These are phyloP conservation scores for Parnassius apollo DNA, from an alignment of 2,888 invertebrate species.

Conservation along the genomic window DNA sequence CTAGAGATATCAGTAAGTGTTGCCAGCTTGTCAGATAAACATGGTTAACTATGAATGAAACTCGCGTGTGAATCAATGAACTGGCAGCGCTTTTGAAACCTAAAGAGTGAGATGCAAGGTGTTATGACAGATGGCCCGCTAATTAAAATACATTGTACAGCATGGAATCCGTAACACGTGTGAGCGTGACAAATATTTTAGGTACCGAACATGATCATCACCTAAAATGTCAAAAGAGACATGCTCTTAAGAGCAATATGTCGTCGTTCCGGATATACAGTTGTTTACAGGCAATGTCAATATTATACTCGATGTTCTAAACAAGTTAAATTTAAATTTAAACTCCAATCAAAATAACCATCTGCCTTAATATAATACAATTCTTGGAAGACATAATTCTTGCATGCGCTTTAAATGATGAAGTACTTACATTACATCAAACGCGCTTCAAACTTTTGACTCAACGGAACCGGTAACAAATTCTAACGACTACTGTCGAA, in stretches of 20 bases:
- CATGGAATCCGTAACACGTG: background rate
- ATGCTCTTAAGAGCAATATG: background rate
- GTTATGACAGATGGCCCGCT: background rate
- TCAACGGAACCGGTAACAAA: conserved; percentile 5
- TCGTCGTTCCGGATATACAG: background rate
- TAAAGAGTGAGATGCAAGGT: background rate
- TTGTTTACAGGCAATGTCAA: background rate
- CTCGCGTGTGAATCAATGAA: background rate
- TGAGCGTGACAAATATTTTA: background rate
- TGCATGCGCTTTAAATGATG: conserved; percentile 16
- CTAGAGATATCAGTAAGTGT: no score
- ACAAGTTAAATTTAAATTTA: conserved; percentile 11
- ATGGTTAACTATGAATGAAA: background rate
- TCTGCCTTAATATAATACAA: conserved; percentile 7
- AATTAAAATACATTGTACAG: background rate
- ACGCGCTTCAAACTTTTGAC: conserved; percentile 3
- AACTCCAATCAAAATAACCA: conserved; percentile 16
- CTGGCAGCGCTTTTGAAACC: background rate
- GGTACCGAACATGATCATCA: background rate
- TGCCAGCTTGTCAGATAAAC: no score
- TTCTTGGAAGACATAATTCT: conserved; percentile 23
- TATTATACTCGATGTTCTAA: background rate
- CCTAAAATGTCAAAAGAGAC: background rate
- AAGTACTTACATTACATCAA: conserved; percentile 10
- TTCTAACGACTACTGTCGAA: background rate